Evolutionary conservation across 2,113 vertebrate genomes (phyloP).

Genomic region (Garra rufa): DNA sequence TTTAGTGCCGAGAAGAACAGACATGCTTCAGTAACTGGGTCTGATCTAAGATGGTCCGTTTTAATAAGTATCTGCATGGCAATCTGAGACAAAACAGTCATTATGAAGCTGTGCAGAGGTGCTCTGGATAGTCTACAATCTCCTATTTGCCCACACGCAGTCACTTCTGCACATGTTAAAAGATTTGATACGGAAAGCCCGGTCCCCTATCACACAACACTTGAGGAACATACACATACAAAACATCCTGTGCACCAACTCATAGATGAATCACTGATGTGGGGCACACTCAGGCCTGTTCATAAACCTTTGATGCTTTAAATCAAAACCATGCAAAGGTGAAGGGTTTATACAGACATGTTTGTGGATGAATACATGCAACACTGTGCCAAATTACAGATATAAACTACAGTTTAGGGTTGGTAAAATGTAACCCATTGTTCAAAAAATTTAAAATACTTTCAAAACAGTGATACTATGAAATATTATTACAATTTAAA

Average conservation of each 20-base stretch:
- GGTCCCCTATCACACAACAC: constrained; percentile 11
- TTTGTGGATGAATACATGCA: background rate
- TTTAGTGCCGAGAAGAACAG: background rate
- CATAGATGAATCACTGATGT: constrained; percentile 9
- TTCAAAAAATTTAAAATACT: background rate
- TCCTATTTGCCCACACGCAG: constrained; percentile 24
- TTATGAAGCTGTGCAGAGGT: constrained; percentile 7
- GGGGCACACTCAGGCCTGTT: background rate
- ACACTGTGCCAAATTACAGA: background rate
- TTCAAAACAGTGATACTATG: background rate
- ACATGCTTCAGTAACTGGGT: background rate
- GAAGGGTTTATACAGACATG: background rate
- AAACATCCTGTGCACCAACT: constrained; percentile 9
- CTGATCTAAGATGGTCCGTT: background rate
- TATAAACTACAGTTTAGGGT: background rate
- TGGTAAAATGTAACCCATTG: too few relatives aligned
- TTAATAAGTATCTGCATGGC: background rate
- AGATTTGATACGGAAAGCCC: constrained; percentile 14
- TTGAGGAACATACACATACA: background rate
- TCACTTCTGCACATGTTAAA: background rate
- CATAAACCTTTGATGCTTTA: background rate
- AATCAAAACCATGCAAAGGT: background rate
- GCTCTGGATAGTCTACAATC: constrained; percentile 8
- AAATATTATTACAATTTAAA: background rate
- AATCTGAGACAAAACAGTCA: constrained; percentile 30